Evolutionary conservation across 2,113 vertebrate species (phyloP), one percentile per base, ranked within the genome.

Genomic region (Phodopus roborovskii): DNA sequence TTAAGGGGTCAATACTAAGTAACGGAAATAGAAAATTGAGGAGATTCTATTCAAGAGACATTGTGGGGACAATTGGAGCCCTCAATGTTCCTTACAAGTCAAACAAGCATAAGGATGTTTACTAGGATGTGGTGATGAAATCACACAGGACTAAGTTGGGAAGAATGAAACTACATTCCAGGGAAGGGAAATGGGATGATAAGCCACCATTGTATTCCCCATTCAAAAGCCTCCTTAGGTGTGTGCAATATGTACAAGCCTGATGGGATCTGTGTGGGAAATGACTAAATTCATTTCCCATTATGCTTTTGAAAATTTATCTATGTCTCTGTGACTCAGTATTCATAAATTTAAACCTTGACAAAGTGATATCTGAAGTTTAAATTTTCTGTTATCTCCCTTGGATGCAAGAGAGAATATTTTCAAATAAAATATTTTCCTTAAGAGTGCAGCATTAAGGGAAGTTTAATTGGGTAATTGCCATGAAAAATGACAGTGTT

Each of bases 341-440:
- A 73, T 66, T 84, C 53, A 94, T 50, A 92, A 95, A 90, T 45
- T 42, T 95, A 74, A 94, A 8, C 26, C 33, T 73, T 81, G 16
- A 33, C 24, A 92, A 94, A 93, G 71, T 73, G 68, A 88, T 73
- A 77, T 90, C n/a, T 89, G 86, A 50, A 91, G 4, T 45, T 93
- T 2, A 45, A 84, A 93, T 87, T 92, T 56, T 62, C 5, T 71
- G 36, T 62, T 20, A 39, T 50, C 62, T 75, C 24, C 15, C 42
- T 81, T 90, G 3, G 4, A n/a, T 64, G 26, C 15, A 33, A n/a
- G 5, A 30, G 20, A 85, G 11, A 88, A 75, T 73, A 48, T 95
- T 87, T 39, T 88, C 85, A 81, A 75, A 81, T 70, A 58, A 90
- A 89, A 33, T 86, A 68, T 84, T 86, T 85, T 90, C 24, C 24